phyloP scores from a whole-genome alignment of 2,888 invertebrate species.

The Mimachlamys varia region DNA sequence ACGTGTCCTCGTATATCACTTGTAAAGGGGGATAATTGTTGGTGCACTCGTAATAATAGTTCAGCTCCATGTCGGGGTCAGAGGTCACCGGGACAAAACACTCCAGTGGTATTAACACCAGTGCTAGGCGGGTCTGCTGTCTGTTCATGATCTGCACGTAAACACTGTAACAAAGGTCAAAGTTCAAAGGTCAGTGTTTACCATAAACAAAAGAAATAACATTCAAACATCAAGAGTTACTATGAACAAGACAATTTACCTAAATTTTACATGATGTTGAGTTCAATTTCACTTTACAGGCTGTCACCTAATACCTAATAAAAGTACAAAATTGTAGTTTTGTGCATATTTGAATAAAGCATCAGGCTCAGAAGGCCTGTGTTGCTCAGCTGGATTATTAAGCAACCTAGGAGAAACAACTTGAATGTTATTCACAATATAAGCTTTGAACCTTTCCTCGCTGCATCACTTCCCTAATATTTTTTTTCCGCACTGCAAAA shows the following conservation, averaged over 20 bases:
- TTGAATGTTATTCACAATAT: no score
- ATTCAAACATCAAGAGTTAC: neutral
- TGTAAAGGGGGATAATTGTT: conserved; percentile 67
- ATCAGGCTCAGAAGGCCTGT: no score
- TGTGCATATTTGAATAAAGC: no score
- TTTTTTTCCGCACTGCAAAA: no score
- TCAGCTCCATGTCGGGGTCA: conserved; percentile 55
- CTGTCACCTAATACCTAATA: no score
- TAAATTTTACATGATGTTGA: no score
- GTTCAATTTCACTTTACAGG: no score
- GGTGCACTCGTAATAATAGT: conserved; percentile 45
- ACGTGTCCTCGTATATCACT: conserved; percentile 84
- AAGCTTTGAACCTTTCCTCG: no score
- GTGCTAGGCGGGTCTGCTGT: conserved; percentile 91
- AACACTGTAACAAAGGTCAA: conserved; percentile 85
- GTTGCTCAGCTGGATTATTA: no score
- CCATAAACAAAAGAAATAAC: neutral
- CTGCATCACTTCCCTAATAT: no score
- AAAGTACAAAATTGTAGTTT: no score
- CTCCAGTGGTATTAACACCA: conserved; percentile 91
- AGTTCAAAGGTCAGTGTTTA: neutral
- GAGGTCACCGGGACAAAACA: conserved; percentile 84
- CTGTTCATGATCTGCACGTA: conserved; percentile 96
- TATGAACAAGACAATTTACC: neutral
- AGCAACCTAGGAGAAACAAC: neutral